These are phyloP conservation scores for Nematostella vectensis DNA, from an alignment of 92 coral and sea anemone species.

Conservation along the genomic window DNA sequence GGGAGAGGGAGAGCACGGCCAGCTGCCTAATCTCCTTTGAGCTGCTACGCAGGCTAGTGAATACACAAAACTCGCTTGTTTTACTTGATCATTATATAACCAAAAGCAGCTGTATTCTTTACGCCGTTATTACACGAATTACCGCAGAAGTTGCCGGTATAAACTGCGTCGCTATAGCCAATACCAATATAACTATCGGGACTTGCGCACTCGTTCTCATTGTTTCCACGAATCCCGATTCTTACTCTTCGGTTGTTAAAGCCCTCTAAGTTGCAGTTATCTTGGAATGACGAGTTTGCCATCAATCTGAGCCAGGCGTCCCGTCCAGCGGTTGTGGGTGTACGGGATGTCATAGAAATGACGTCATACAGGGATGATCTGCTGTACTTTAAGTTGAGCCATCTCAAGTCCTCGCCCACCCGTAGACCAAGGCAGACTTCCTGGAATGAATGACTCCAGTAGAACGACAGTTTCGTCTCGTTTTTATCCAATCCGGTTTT, in stretches of 20 bases:
- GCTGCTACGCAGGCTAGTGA: too few species aligned
- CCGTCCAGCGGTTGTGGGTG: conserved; percentile 23
- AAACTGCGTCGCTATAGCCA: too few species aligned
- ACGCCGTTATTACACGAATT: too few species aligned
- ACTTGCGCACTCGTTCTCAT: conserved; percentile 34
- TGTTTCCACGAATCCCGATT: conserved; percentile 25
- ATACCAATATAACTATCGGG: too few species aligned
- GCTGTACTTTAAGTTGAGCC: conserved; percentile 19
- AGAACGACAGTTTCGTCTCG: conserved; percentile 55
- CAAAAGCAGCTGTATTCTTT: too few species aligned
- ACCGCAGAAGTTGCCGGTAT: too few species aligned
- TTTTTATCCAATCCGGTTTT: conserved; percentile 29
- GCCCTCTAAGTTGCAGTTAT: conserved; percentile 42
- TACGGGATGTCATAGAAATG: conserved; percentile 25
- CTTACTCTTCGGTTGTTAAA: conserved; percentile 13
- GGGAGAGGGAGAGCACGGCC: too few species aligned
- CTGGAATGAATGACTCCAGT: conserved; percentile 46
- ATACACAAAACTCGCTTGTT: too few species aligned
- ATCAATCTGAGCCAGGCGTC: conserved; percentile 40
- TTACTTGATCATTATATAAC: too few species aligned
- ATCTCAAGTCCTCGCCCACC: conserved; percentile 19
- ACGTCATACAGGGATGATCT: conserved; percentile 50
- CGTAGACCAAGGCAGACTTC: conserved; percentile 52
- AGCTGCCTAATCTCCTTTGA: too few species aligned
- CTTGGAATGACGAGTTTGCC: conserved; percentile 43